A percentile compares a stretch with the other conserved stretches of the same genome.
Conservation (phyloP, 64 coral and sea anemone species). For the Astreopora myriophthalma region DNA sequence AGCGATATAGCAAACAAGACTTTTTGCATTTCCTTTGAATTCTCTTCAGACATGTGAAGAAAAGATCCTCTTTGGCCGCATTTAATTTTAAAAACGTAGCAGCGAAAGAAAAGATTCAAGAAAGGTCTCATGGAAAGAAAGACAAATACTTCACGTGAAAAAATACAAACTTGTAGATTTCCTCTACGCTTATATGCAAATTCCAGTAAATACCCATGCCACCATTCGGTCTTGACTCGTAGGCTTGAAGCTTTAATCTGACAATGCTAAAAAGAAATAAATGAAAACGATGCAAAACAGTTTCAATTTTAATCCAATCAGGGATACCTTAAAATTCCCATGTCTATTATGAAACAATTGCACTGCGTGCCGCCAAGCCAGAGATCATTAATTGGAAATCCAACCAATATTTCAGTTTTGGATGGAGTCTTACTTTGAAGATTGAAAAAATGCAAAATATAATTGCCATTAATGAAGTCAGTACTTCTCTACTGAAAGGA, state of each 20-base stretch:
- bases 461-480: neutral
- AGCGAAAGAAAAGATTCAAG: neutral
- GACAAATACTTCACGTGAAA: neutral
- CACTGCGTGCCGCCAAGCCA: neutral
- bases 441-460: neutral
- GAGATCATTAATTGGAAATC: neutral
- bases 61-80: neutral
- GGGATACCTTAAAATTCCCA: neutral
- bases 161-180: conserved; percentile 4
- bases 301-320: neutral
- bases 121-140: conserved; percentile 6
- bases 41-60: conserved; percentile 2
- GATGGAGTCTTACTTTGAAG: neutral
- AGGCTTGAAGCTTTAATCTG: neutral
- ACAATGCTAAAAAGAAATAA: neutral
- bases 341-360: neutral
- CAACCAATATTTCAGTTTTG: neutral
- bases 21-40: conserved; percentile 6
- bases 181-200: conserved; percentile 2
- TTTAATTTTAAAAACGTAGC: neutral
- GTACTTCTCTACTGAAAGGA: neutral
- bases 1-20: neutral
- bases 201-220: conserved; percentile 4
- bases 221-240: neutral
- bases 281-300: neutral